phyloP scores from a whole-genome alignment of 2,797 vertebrate genomes.

The Acipenser oxyrinchus region DNA sequence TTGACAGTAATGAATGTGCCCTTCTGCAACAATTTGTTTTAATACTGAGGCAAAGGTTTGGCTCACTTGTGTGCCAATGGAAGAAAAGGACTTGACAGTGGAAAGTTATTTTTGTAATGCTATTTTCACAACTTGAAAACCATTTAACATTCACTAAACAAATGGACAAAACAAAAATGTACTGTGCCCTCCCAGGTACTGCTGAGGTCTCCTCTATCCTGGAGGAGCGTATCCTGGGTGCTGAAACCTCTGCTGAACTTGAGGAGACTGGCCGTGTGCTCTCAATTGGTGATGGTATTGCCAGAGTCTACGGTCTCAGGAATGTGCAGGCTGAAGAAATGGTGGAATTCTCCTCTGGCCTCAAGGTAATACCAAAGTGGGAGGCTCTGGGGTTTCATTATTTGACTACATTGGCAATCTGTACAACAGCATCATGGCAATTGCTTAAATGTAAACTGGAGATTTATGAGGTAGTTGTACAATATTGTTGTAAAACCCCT shows the following conservation, averaged over 20 bases:
- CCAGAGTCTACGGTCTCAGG: slow-evolving; percentile 88
- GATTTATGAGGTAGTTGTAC: neutral
- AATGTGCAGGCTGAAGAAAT: slow-evolving; percentile 98
- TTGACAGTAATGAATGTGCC: no score
- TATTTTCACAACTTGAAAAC: no score
- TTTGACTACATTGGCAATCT: neutral
- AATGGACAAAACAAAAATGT: no score
- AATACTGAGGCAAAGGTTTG: no score
- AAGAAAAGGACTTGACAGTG: no score
- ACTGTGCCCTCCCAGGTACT: slow-evolving; percentile 50
- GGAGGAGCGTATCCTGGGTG: slow-evolving; percentile 89
- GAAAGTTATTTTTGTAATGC: no score
- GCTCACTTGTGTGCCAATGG: no score
- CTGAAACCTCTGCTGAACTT: slow-evolving; percentile 79
- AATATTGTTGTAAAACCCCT: neutral
- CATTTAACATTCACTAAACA: no score
- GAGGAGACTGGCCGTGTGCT: slow-evolving; percentile 93
- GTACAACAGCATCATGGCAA: no score
- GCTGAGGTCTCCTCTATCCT: slow-evolving; percentile 91
- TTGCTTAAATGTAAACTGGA: no score
- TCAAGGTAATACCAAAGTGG: slow-evolving; percentile 63
- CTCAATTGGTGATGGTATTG: slow-evolving; percentile 95
- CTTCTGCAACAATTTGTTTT: no score
- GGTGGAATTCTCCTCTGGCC: slow-evolving; percentile 96
- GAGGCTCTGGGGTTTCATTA: neutral